Percentiles rank a stretch among this genome's conserved stretches.
phyloP scores from a whole-genome alignment of 92 coral and sea anemone species.

The Palythoa grandis region DNA sequence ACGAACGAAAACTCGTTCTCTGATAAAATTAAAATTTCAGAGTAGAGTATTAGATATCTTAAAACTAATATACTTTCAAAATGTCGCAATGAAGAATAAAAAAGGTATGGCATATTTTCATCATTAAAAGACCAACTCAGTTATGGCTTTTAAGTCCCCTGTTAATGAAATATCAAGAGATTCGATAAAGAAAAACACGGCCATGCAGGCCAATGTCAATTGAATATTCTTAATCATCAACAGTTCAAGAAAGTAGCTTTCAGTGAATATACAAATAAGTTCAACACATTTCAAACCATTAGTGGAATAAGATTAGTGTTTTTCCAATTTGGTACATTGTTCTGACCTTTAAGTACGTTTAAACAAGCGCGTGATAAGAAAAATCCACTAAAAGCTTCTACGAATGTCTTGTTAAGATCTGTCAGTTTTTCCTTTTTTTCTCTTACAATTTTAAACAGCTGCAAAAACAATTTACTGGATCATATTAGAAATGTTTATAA shows the following conservation, averaged over 20 bases:
- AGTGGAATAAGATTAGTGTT: background rate
- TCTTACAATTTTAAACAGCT: background rate
- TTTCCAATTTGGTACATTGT: background rate
- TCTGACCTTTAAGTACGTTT: background rate
- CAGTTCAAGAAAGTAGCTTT: background rate
- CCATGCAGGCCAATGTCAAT: background rate
- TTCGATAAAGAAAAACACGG: background rate
- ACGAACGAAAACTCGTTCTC: background rate
- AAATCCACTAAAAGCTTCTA: constrained; percentile 1
- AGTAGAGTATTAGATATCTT: too few relatives aligned
- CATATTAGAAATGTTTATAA: constrained; percentile 21
- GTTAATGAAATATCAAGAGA: background rate
- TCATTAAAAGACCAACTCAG: background rate
- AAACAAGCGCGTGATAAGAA: background rate
- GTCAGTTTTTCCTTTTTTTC: background rate
- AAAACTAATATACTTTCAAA: too few relatives aligned
- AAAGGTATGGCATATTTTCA: background rate
- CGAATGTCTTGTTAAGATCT: background rate
- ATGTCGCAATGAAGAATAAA: too few relatives aligned
- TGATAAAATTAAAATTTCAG: too few relatives aligned
- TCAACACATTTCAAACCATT: background rate
- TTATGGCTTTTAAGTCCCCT: background rate
- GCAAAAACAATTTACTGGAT: constrained; percentile 26
- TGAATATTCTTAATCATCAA: too few relatives aligned
- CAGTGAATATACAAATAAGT: background rate